Evolutionary conservation across 2,113 vertebrate species (phyloP).

Genomic region (Grammomys dolichurus): DNA sequence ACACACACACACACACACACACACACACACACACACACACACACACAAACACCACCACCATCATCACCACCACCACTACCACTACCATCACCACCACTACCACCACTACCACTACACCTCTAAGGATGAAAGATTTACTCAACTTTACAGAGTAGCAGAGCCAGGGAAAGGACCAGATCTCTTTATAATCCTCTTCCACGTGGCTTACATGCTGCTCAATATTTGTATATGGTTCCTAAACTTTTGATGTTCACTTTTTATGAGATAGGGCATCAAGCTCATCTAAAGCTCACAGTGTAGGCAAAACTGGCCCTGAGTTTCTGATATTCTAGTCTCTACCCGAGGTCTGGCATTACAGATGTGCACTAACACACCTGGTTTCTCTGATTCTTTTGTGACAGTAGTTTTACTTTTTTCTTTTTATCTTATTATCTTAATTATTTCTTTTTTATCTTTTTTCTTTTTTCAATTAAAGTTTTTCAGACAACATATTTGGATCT

Average conservation of each 20-base stretch:
- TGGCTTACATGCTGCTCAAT: background rate
- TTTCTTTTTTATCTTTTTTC: background rate
- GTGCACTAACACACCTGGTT: background rate
- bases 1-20: no score
- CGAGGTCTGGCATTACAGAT: background rate
- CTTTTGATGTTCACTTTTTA: background rate
- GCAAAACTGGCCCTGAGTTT: background rate
- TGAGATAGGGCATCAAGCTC: background rate
- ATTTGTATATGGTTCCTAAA: background rate
- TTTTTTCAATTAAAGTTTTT: background rate
- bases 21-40: no score
- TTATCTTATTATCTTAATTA: no score
- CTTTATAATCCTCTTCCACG: background rate
- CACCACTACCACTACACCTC: no score
- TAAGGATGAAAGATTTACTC: constrained; percentile 1
- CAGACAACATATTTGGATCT: background rate
- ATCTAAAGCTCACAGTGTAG: background rate
- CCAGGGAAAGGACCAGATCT: background rate
- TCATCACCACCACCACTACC: no score
- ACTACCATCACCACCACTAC: no score
- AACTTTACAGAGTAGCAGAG: background rate
- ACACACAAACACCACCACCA: background rate
- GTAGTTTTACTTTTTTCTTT: background rate
- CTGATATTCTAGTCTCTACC: background rate
- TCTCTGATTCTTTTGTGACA: background rate